These are phyloP conservation scores for Heterochromis multidens DNA, from an alignment of 2,113 vertebrate genomes.

Conservation along the genomic window DNA sequence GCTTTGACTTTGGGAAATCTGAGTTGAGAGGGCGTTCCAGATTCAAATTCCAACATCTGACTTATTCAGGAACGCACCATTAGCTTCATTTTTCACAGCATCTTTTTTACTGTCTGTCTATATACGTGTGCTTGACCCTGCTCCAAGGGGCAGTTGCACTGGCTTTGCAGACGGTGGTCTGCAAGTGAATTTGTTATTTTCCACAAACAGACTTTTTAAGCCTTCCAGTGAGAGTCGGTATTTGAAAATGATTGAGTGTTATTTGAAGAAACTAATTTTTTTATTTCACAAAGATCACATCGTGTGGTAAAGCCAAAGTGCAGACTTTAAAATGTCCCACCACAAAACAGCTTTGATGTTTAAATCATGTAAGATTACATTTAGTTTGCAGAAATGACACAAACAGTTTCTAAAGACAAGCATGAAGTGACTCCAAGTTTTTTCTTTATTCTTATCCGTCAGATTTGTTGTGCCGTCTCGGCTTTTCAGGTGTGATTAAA, in stretches of 20 bases:
- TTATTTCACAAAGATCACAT: not conserved
- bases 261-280: not conserved
- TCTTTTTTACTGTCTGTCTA: not conserved
- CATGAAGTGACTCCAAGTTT: not conserved
- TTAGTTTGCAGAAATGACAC: not conserved
- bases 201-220: not conserved
- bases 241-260: not conserved
- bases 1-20: no score
- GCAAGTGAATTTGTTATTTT: no score
- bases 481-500: accelerated
- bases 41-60: no score
- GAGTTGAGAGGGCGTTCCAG: no score
- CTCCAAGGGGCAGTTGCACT: not conserved
- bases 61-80: no score
- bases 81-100: no score
- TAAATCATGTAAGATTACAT: not conserved
- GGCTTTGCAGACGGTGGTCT: no score
- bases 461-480: not conserved
- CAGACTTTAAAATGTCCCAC: not conserved
- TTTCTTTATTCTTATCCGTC: not conserved
- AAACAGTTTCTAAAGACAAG: not conserved
- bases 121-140: not conserved
- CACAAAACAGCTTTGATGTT: not conserved
- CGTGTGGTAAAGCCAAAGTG: accelerated
- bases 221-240: not conserved